Percentiles rank a stretch among this genome's conserved stretches.
Conservation (phyloP, 2,797 vertebrate species). For the Phataginus tricuspis region DNA sequence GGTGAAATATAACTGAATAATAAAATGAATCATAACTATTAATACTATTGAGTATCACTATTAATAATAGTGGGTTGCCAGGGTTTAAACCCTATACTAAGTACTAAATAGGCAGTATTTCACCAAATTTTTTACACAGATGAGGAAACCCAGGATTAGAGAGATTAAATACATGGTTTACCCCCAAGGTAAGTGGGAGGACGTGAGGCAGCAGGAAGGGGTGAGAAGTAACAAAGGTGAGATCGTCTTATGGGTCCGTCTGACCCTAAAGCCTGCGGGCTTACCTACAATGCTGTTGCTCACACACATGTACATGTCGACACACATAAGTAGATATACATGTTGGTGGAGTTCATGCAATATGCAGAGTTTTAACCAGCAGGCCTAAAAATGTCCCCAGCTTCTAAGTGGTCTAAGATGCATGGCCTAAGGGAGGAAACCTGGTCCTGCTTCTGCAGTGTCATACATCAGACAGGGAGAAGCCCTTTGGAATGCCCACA, state of each 20-base stretch:
- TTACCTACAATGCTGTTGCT: too few species aligned
- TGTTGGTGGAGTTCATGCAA: too few species aligned
- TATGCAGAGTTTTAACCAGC: neutral
- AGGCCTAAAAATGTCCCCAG: neutral
- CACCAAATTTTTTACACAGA: neutral
- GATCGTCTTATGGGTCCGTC: neutral
- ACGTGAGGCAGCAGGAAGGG: fast-evolving
- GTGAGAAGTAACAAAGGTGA: neutral
- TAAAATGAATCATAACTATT: neutral
- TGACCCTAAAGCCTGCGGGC: neutral
- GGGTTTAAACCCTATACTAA: neutral
- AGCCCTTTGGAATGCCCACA: neutral
- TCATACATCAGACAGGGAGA: neutral
- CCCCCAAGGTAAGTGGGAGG: neutral
- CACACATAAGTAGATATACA: fast-evolving
- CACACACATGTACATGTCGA: fast-evolving
- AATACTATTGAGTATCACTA: neutral
- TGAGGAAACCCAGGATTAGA: neutral
- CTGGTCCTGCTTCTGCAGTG: fast-evolving
- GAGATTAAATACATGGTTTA: neutral
- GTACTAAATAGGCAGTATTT: neutral
- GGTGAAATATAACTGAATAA: neutral
- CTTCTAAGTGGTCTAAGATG: neutral
- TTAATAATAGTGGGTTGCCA: neutral
- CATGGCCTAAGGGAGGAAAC: neutral